phyloP scores from a whole-genome alignment of 2,888 invertebrate genomes.

The Phengaris arion region DNA sequence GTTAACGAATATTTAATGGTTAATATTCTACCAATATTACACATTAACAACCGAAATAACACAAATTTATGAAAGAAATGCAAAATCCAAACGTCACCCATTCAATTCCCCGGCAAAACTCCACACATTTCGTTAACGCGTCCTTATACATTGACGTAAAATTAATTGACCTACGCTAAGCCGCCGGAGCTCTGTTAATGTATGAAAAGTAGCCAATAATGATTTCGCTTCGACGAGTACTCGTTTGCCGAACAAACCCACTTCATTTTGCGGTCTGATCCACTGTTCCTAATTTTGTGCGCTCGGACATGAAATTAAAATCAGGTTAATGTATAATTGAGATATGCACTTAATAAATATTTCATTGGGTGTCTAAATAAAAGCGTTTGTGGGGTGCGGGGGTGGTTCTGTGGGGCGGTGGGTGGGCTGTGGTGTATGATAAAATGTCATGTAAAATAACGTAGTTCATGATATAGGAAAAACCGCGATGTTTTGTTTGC shows the following conservation, averaged over 20 bases:
- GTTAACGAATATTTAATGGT: too few species aligned
- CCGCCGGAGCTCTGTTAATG: background rate
- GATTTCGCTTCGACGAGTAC: slow-evolving; percentile 58
- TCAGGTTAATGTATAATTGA: slow-evolving; percentile 76
- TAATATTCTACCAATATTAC: too few species aligned
- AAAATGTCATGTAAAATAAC: slow-evolving; percentile 61
- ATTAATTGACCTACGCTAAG: slow-evolving; percentile 6
- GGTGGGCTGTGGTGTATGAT: slow-evolving; percentile 56
- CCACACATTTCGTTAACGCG: too few species aligned
- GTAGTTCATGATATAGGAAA: slow-evolving; percentile 46
- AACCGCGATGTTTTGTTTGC: slow-evolving; percentile 44
- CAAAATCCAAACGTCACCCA: too few species aligned
- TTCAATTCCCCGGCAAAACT: too few species aligned
- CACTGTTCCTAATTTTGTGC: slow-evolving; percentile 74
- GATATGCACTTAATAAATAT: slow-evolving; percentile 78
- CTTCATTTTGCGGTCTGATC: slow-evolving; percentile 74
- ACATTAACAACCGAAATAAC: too few species aligned
- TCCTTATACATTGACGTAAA: background rate
- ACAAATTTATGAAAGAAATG: too few species aligned
- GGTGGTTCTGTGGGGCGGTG: slow-evolving; percentile 39
- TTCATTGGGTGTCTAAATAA: slow-evolving; percentile 79
- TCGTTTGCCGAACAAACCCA: slow-evolving; percentile 54
- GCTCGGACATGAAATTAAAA: slow-evolving; percentile 78
- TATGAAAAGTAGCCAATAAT: slow-evolving; percentile 64
- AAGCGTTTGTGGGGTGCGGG: slow-evolving; percentile 56